A percentile compares a stretch with the other conserved stretches of the same genome.
These are phyloP conservation scores for Andrena bucephala DNA, from an alignment of 2,888 invertebrate genomes.

Conservation along the genomic window DNA sequence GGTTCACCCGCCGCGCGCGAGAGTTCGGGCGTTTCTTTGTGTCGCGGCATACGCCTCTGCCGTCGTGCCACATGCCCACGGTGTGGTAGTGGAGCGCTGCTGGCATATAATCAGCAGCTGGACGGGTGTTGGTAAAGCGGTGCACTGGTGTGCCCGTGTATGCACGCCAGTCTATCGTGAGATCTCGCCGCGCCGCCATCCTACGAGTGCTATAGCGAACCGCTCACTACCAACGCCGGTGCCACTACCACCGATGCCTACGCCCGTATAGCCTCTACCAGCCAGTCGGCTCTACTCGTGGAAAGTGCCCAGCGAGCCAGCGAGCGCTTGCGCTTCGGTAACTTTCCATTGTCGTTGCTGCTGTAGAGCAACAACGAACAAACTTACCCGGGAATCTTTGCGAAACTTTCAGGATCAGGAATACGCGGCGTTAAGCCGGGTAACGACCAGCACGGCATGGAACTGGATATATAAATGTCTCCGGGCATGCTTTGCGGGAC, in stretches of 20 bases:
- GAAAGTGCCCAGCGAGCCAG: slow-evolving; percentile 74
- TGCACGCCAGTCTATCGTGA: slow-evolving; percentile 53
- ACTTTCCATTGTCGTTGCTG: slow-evolving; percentile 73
- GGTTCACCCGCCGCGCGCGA: slow-evolving; percentile 23
- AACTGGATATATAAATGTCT: background rate
- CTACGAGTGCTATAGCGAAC: slow-evolving; percentile 49
- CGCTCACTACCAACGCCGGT: slow-evolving; percentile 61
- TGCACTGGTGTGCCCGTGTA: slow-evolving; percentile 27
- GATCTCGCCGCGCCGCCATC: slow-evolving; percentile 58
- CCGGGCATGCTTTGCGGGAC: background rate
- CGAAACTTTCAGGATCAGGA: slow-evolving; percentile 30
- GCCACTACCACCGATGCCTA: slow-evolving; percentile 51
- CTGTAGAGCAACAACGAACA: slow-evolving; percentile 45
- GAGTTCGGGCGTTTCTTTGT: slow-evolving; percentile 38
- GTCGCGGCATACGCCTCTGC: slow-evolving; percentile 30
- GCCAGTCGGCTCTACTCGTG: slow-evolving; percentile 73
- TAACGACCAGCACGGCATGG: background rate
- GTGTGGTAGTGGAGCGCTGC: slow-evolving; percentile 28
- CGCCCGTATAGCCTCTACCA: slow-evolving; percentile 47
- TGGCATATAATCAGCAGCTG: slow-evolving; percentile 51
- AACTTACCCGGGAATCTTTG: slow-evolving; percentile 51
- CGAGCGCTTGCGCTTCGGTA: slow-evolving; percentile 71
- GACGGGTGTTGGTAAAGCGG: slow-evolving; percentile 38
- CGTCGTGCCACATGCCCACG: slow-evolving; percentile 34
- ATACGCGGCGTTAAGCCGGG: background rate